A percentile compares a stretch with the other conserved stretches of the same genome.
Conservation (phyloP, 2,888 invertebrate species). For the Agrotis exclamationis region DNA sequence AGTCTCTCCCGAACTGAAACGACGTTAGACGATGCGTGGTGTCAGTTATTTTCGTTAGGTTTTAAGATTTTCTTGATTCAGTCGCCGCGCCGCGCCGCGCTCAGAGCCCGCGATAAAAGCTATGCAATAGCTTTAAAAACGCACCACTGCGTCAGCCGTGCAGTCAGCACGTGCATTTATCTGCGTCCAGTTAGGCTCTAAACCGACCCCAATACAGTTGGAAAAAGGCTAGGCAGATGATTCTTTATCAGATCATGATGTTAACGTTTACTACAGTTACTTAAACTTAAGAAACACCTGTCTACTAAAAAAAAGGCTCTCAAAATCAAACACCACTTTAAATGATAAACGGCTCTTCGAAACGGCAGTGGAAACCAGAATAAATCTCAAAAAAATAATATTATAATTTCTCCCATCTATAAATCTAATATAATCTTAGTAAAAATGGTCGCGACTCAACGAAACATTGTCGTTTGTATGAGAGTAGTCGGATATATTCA, state of each 20-base stretch:
- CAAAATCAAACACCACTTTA: slow-evolving; percentile 46
- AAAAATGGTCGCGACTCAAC: slow-evolving; percentile 69
- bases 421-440: slow-evolving; percentile 71
- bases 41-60: no score
- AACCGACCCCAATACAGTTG: no score
- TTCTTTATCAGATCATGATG: neutral
- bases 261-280: neutral
- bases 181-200: no score
- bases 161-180: no score
- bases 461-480: slow-evolving; percentile 64
- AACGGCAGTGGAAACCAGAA: slow-evolving; percentile 39
- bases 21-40: no score
- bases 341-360: slow-evolving; percentile 56
- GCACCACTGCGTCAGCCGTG: no score
- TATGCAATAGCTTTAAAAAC: no score
- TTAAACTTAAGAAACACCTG: slow-evolving; percentile 42
- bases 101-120: no score
- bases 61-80: no score
- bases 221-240: no score
- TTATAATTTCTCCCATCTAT: slow-evolving; percentile 63
- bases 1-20: no score
- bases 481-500: slow-evolving; percentile 64
- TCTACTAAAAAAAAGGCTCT: slow-evolving; percentile 23
- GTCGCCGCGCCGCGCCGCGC: no score
- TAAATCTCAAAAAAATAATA: slow-evolving; percentile 65